These are phyloP conservation scores for Drosophila subquinaria DNA, from an alignment of 2,888 invertebrate genomes.

Conservation along the genomic window DNA sequence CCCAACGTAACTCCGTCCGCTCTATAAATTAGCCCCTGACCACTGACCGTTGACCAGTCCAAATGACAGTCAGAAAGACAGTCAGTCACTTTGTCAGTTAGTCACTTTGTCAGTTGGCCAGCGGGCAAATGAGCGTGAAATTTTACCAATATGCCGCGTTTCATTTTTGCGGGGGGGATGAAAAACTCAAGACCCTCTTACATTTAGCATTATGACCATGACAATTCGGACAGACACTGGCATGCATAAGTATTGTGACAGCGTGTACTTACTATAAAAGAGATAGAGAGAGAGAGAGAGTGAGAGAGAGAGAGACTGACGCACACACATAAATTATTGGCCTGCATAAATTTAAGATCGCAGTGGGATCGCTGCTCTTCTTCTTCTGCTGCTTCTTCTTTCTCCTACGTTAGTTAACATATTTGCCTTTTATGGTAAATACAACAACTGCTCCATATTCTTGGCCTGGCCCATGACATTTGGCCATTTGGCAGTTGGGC, in stretches of 20 bases:
- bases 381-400: background rate
- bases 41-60: conserved; percentile 63
- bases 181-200: conserved; percentile 6
- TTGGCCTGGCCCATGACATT: conserved; percentile 41
- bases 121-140: conserved; percentile 78
- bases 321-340: conserved; percentile 19
- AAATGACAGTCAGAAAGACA: background rate
- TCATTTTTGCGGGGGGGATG: conserved; percentile 50
- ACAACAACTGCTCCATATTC: conserved; percentile 65
- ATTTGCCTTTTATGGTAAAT: conserved; percentile 43
- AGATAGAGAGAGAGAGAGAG: background rate
- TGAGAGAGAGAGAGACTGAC: background rate
- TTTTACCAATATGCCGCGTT: conserved; percentile 75
- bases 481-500: conserved; percentile 64
- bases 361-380: conserved; percentile 41
- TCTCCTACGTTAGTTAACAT: conserved; percentile 64
- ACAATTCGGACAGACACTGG: conserved; percentile 14
- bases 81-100: conserved; percentile 32
- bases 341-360: conserved; percentile 55
- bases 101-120: conserved; percentile 43
- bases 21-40: conserved; percentile 74
- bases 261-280: conserved; percentile 1
- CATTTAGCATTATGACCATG: conserved; percentile 27
- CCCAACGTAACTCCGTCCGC: conserved; percentile 61
- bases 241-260: conserved; percentile 12